Base-by-base conservation (phyloP, 2,113 vertebrate genomes). In the Grantiella picta region DNA sequence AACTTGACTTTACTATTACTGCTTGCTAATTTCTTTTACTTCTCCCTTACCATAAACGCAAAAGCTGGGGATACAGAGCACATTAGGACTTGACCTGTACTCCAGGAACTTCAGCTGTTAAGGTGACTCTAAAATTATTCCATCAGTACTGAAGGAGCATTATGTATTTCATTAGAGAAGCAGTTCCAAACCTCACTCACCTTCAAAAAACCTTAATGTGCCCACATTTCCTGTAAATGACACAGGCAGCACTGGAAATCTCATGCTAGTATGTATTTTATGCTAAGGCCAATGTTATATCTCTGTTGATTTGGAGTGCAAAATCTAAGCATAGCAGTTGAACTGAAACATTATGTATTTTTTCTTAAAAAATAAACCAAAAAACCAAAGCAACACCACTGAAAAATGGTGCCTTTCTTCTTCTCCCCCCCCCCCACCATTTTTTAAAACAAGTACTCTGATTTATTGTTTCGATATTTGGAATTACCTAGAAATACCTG, bases 361-460 rank as follows among this genome's bases (percentile, higher is more conserved):
- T 5, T 31, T 31, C 21, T 14, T 68, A 60, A 28, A 36, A 61
- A 68, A 50, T 8, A 59, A 66, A 33, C 27, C 3, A 50, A 52
- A 31, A 77, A 40, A 8, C 0, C 2, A 49, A 17, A 42, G 17
- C 28, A n/a, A 7, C 4, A 8, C 8, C 17, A 71, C 9, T 21
- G 40, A 50, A 72, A 81, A 56, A 0, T 69, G 5, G 9, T 28
- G 10, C 3, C 5, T 2, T 13, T 49, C 3, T 35, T 57, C n/a
- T 35, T 15, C 8, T 23, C 52, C 31, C 12, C 44, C 5, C 11
- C 9, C 31, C 12, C 44, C 5, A 9, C 9, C 9, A 3, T 40
- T 7, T 59, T 71, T 82, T n/a, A 7, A 36, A 70, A 7, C 24
- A 70, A 82, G 27, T 31, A 5, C 29, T 47, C 19, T 53, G 31